These are phyloP conservation scores for honey bee (Apis mellifera) DNA, from an alignment of 1,140 invertebrate species.

Conservation along the genomic window DNA sequence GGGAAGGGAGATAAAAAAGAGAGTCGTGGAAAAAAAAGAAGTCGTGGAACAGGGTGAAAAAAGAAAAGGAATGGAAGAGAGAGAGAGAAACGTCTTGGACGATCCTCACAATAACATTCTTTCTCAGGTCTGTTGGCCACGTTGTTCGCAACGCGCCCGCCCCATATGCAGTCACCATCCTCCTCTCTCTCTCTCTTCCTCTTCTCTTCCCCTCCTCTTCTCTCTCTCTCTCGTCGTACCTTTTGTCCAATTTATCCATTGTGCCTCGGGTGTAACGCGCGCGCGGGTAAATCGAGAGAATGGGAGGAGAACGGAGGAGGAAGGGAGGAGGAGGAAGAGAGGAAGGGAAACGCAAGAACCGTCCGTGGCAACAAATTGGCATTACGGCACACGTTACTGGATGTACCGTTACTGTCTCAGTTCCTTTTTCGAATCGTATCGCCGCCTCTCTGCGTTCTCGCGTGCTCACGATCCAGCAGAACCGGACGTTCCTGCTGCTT, in stretches of 20 bases:
- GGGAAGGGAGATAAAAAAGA: neutral
- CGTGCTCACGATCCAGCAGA: conserved; percentile 28
- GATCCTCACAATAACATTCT: conserved; percentile 55
- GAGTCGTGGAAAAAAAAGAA: neutral
- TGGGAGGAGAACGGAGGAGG: neutral
- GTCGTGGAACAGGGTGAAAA: neutral
- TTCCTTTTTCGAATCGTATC: conserved; percentile 57
- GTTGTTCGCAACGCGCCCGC: conserved; percentile 11
- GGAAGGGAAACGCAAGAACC: conserved; percentile 30
- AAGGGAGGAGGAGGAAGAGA: neutral
- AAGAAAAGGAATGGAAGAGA: conserved; percentile 9
- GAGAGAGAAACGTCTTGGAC: conserved; percentile 30
- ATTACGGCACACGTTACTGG: conserved; percentile 57
- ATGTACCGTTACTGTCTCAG: conserved; percentile 58
- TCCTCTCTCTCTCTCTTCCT: neutral
- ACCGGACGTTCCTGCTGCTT: conserved; percentile 27
- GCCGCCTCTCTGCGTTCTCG: conserved; percentile 33
- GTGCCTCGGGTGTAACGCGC: conserved; percentile 36
- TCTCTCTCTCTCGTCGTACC: neutral
- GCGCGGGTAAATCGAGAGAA: conserved; percentile 36
- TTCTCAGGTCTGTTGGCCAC: conserved; percentile 15
- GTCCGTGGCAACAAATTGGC: conserved; percentile 57
- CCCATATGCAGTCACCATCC: neutral
- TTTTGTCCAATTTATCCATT: conserved; percentile 60
- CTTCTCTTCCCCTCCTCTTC: no score